Conservation (phyloP, 2,888 invertebrate species). For the Agonum fuliginosum region DNA sequence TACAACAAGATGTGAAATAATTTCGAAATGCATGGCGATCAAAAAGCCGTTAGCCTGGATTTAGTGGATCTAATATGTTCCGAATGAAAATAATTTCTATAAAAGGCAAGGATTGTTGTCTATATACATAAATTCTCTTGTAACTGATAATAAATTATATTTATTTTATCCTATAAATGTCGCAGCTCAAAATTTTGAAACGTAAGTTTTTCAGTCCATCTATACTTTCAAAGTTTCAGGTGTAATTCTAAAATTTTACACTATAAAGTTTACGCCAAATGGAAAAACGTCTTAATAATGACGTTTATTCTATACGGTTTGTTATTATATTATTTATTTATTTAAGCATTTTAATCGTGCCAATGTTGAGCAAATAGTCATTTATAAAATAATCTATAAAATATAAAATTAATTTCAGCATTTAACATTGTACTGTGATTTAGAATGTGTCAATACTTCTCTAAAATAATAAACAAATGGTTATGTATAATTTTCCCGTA, state of each 20-base stretch:
- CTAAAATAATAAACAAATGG: constrained; percentile 20
- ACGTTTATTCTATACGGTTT: constrained; percentile 4
- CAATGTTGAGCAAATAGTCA: constrained; percentile 56
- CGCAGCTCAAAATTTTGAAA: background rate
- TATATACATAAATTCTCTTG: too few relatives aligned
- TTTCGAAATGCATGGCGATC: too few relatives aligned
- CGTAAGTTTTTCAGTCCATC: background rate
- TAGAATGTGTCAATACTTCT: constrained; percentile 54
- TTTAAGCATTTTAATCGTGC: constrained; percentile 53
- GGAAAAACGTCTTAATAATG: background rate
- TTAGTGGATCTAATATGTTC: too few relatives aligned
- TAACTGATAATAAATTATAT: too few relatives aligned
- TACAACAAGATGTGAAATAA: too few relatives aligned
- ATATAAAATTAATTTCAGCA: constrained; percentile 46
- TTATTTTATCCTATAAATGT: too few relatives aligned
- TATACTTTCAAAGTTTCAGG: background rate
- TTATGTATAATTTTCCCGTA: background rate
- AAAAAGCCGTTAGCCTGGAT: too few relatives aligned
- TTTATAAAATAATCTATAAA: constrained; percentile 26
- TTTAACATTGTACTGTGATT: constrained; percentile 57
- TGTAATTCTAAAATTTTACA: constrained; percentile 29
- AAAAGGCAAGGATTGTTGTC: too few relatives aligned
- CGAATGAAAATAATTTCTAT: too few relatives aligned
- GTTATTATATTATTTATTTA: constrained; percentile 48
- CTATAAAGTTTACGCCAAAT: constrained; percentile 4